A percentile compares a stretch with the other conserved stretches of the same genome.
phyloP scores from a whole-genome alignment of 1,140 invertebrate genomes.

The Limonius californicus region DNA sequence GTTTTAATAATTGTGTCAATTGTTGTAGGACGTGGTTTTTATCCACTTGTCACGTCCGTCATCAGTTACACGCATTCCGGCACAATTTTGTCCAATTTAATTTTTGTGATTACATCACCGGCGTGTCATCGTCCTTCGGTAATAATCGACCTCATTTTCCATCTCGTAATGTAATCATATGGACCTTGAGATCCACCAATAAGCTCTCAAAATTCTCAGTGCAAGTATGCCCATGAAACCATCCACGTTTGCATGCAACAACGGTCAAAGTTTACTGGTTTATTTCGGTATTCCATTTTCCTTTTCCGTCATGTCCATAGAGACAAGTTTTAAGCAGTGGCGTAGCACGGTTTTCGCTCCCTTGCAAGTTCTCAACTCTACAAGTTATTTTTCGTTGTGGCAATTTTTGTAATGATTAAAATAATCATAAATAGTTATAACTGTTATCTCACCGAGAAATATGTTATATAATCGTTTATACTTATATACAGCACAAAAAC shows the following conservation, averaged over 20 bases:
- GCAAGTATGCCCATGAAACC: neutral
- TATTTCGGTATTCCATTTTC: neutral
- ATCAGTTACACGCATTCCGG: neutral
- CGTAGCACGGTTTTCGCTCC: too few species aligned
- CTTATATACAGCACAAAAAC: too few species aligned
- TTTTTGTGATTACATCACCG: constrained; percentile 6
- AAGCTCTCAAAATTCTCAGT: neutral
- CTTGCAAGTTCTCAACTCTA: too few species aligned
- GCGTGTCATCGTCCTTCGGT: neutral
- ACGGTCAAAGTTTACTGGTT: neutral
- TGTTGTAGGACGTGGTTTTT: neutral
- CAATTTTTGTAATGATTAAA: too few species aligned
- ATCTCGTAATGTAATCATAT: neutral
- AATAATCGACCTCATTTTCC: constrained; percentile 1
- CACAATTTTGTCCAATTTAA: constrained; percentile 6
- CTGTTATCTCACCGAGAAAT: too few species aligned
- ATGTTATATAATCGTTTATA: too few species aligned
- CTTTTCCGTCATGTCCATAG: too few species aligned
- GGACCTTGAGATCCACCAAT: neutral
- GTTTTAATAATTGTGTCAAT: too few species aligned
- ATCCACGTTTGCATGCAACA: too few species aligned
- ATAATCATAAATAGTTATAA: too few species aligned
- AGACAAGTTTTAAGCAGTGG: too few species aligned
- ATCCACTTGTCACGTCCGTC: neutral
- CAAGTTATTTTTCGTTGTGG: too few species aligned